Evolutionary conservation across 2,888 invertebrate genomes (phyloP).

Genomic region (Notodonta dromedarius): DNA sequence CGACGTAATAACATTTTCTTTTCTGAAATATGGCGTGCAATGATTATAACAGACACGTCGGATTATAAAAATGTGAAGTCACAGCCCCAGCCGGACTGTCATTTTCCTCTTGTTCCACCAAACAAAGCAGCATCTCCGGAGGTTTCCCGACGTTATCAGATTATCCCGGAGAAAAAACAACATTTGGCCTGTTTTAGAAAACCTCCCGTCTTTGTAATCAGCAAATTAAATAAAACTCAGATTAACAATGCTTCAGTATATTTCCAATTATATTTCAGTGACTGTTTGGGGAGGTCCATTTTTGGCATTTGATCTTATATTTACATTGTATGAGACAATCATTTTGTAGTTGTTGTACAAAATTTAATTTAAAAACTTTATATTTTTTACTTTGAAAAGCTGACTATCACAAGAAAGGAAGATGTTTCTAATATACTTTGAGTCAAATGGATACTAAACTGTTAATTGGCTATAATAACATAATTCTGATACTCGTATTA

Average conservation of each 20-base stretch:
- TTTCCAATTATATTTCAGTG: slow-evolving; percentile 41
- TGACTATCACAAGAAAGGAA: too few relatives aligned
- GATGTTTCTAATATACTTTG: too few relatives aligned
- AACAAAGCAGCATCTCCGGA: slow-evolving; percentile 32
- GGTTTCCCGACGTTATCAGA: slow-evolving; percentile 41
- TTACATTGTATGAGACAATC: slow-evolving; percentile 26
- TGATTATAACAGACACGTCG: too few relatives aligned
- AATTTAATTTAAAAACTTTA: too few relatives aligned
- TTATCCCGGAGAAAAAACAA: slow-evolving; percentile 38
- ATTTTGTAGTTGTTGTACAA: background rate
- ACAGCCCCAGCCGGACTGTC: background rate
- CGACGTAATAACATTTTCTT: too few relatives aligned
- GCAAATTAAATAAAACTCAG: slow-evolving; percentile 46
- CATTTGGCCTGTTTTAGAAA: slow-evolving; percentile 32
- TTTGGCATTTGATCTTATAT: slow-evolving; percentile 33
- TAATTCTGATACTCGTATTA: too few relatives aligned
- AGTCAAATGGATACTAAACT: too few relatives aligned
- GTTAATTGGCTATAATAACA: too few relatives aligned
- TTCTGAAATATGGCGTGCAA: too few relatives aligned
- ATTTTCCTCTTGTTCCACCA: slow-evolving; percentile 25
- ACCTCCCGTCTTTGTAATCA: slow-evolving; percentile 38
- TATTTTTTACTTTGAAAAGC: too few relatives aligned
- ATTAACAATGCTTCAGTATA: slow-evolving; percentile 40
- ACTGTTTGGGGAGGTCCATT: slow-evolving; percentile 37
- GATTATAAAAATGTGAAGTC: background rate